Base-by-base conservation (phyloP, 2,888 invertebrate genomes). In the Hedya salicella region DNA sequence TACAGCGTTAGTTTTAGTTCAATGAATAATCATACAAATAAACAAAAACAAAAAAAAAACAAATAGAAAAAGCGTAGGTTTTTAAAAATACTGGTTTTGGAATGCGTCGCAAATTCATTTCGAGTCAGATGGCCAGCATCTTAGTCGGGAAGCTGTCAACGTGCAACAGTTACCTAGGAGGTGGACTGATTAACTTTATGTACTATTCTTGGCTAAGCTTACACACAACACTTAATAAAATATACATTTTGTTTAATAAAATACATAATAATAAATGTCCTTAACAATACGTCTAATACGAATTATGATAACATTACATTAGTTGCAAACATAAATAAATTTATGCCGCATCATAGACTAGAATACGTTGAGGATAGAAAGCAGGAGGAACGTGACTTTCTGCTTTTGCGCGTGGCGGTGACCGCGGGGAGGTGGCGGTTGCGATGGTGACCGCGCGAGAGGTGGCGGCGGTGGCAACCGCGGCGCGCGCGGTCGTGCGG, bases 301-400 rank as follows among this genome's bases (percentile, higher is more conserved):
- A 79, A 79, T 88, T 88, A 87, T 78, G 77, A 86, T 86, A 87
- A 87, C 79, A 86, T 86, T 89, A 89, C 70, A 89, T 85, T 91
- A 92, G 83, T 87, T 85, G 90, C 91, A 85, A 84, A 80, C 90
- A 87, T 88, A 88, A 85, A 83, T 78, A 70, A 74, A 78, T 83
- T 85, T 85, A 88, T 85, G 88, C 86, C 87, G 91, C 91, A 75
- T 80, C 82, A 79, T 81, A 88, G 92, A 92, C 92, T 92, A 92
- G 92, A 92, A 92, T 90, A 88, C 85, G 85, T 92, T 92, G 91
- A 93, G 92, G 92, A 90, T 86, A 89, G 87, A 87, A 87, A 90
- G 89, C 91, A 91, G 81, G 82, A 86, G 86, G 85, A 86, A 85
- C 82, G 82, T 81, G 82, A 84, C 81, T 78, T 78, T 81, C 88